Conservation (phyloP, 2,113 vertebrate species). For the Catagonus wagneri region DNA sequence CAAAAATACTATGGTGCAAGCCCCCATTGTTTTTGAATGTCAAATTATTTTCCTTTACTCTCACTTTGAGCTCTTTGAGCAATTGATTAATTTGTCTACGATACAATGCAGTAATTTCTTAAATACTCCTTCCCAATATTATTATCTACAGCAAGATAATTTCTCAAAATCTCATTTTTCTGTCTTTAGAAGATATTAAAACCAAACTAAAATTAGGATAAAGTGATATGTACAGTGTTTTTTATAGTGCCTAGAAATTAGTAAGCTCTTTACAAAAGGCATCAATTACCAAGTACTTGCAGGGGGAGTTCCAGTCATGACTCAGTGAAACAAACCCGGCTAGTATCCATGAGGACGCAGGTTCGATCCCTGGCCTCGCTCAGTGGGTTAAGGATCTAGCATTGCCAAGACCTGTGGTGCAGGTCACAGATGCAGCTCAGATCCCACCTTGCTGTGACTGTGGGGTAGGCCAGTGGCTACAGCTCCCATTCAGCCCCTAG, state of each 20-base stretch:
- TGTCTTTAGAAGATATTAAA: neutral
- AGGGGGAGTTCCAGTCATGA: too few species aligned
- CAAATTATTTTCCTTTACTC: neutral
- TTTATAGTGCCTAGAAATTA: neutral
- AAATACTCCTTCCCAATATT: neutral
- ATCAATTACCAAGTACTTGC: neutral
- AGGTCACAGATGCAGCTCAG: too few species aligned
- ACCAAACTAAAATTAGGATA: neutral
- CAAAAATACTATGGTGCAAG: neutral
- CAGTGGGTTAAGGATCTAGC: too few species aligned
- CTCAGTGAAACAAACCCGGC: too few species aligned
- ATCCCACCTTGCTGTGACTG: too few species aligned
- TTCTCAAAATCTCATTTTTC: neutral
- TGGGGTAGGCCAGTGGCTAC: too few species aligned
- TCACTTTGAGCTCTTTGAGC: neutral
- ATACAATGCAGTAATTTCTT: neutral
- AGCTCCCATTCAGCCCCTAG: too few species aligned
- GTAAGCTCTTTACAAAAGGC: neutral
- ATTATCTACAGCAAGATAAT: neutral
- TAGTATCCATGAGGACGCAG: too few species aligned
- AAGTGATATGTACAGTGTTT: neutral
- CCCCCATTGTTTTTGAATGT: neutral
- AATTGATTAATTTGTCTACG: neutral
- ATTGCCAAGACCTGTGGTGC: too few species aligned
- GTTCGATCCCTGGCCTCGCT: too few species aligned